Evolutionary conservation across 2,888 invertebrate genomes (phyloP).

Genomic region (Perizoma affinitatum): DNA sequence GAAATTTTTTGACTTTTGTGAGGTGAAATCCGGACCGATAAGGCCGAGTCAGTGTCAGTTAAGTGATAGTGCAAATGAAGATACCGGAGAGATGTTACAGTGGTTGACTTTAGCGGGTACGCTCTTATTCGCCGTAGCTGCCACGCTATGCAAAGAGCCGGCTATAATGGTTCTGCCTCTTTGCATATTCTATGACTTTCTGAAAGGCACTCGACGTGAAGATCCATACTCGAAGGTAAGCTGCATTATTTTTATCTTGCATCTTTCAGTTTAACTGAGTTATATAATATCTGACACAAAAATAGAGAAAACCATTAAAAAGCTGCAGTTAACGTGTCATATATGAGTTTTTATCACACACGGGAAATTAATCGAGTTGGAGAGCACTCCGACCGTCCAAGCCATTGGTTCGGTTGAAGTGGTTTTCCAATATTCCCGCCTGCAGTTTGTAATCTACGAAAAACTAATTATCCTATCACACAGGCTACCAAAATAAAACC

Average conservation of each 20-base stretch:
- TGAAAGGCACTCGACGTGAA: conserved; percentile 81
- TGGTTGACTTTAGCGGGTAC: conserved; percentile 85
- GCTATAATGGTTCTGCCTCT: conserved; percentile 96
- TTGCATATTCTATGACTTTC: conserved; percentile 94
- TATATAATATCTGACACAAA: neutral
- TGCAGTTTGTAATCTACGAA: conserved; percentile 38
- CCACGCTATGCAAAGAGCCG: conserved; percentile 97
- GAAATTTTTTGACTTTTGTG: conserved; percentile 68
- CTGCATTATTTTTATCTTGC: conserved; percentile 36
- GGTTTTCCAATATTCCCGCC: conserved; percentile 39
- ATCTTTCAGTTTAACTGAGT: conserved; percentile 1
- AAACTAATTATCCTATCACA: conserved; percentile 33
- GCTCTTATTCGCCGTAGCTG: conserved; percentile 88
- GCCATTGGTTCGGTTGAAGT: conserved; percentile 36
- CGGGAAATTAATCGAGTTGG: conserved; percentile 31
- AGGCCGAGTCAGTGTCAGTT: conserved; percentile 69
- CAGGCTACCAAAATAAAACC: conserved; percentile 8
- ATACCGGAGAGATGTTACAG: conserved; percentile 73
- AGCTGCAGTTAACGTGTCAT: conserved; percentile 20
- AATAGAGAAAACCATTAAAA: conserved; percentile 10
- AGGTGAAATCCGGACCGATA: conserved; percentile 59
- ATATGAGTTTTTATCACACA: conserved; percentile 9
- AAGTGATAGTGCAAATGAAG: conserved; percentile 73
- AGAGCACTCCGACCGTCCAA: conserved; percentile 31
- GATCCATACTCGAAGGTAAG: conserved; percentile 84